Conservation (phyloP, 2,888 invertebrate species). For the Perithous albicinctus region DNA sequence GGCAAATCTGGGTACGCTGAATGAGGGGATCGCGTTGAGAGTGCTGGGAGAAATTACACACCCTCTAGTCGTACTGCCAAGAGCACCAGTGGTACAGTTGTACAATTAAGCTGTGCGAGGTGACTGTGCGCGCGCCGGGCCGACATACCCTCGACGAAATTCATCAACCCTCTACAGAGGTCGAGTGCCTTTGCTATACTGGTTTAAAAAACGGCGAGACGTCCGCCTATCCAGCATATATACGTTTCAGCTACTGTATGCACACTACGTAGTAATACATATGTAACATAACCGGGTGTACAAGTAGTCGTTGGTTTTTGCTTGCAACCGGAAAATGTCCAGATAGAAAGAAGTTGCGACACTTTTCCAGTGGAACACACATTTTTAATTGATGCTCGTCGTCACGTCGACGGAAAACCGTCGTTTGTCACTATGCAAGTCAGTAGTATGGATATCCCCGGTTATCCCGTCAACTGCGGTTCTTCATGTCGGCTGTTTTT, state of each 20-base stretch:
- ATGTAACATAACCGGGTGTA: neutral
- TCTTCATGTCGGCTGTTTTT: neutral
- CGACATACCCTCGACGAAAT: conserved; percentile 54
- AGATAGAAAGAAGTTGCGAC: conserved; percentile 10
- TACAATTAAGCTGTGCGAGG: conserved; percentile 58
- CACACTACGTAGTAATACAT: neutral
- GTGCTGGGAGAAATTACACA: conserved; percentile 54
- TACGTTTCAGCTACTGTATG: neutral
- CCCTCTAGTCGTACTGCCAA: conserved; percentile 47
- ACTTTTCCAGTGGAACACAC: conserved; percentile 48
- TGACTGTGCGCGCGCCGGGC: conserved; percentile 28
- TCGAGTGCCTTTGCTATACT: conserved; percentile 43
- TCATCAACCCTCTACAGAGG: conserved; percentile 57
- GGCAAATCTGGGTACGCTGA: conserved; percentile 32
- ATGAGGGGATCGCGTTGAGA: conserved; percentile 45
- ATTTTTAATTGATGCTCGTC: conserved; percentile 57
- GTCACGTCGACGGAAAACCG: conserved; percentile 32
- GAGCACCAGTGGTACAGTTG: conserved; percentile 48
- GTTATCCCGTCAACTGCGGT: neutral
- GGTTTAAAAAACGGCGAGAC: conserved; percentile 53
- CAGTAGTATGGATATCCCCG: neutral
- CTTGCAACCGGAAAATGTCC: conserved; percentile 6
- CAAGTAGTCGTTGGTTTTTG: conserved; percentile 13
- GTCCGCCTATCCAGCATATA: conserved; percentile 29
- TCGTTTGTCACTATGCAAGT: conserved; percentile 24